These are phyloP conservation scores for Halictus rubicundus DNA, from an alignment of 1,140 invertebrate genomes.

Conservation along the genomic window DNA sequence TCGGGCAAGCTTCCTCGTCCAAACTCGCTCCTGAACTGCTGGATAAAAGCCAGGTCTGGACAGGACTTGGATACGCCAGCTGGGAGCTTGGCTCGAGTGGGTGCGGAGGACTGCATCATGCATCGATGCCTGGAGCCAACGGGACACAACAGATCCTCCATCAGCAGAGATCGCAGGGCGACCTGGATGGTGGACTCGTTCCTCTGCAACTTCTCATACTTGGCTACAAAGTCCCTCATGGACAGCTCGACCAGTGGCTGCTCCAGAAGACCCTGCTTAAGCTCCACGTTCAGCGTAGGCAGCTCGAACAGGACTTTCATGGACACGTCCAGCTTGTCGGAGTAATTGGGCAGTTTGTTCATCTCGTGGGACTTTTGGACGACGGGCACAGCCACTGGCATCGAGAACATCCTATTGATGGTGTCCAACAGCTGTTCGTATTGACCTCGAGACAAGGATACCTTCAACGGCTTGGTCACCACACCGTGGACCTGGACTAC, in stretches of 20 bases:
- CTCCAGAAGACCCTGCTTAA: slow-evolving; percentile 85
- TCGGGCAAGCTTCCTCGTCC: slow-evolving; percentile 84
- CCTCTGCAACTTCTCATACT: slow-evolving; percentile 85
- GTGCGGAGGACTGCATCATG: slow-evolving; percentile 88
- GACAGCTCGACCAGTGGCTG: slow-evolving; percentile 90
- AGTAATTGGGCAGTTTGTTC: slow-evolving; percentile 58
- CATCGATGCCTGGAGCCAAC: slow-evolving; percentile 88
- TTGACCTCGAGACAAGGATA: slow-evolving; percentile 91
- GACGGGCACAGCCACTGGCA: slow-evolving; percentile 55
- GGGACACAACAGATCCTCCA: slow-evolving; percentile 92
- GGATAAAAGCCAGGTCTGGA: slow-evolving; percentile 84
- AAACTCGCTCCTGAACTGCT: slow-evolving; percentile 60
- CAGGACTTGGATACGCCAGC: slow-evolving; percentile 90
- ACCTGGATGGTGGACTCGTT: slow-evolving; percentile 88
- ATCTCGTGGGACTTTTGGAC: slow-evolving; percentile 59
- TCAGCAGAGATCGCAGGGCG: slow-evolving; percentile 89
- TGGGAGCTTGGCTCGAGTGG: slow-evolving; percentile 74
- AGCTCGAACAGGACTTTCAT: slow-evolving; percentile 86
- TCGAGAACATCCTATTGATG: slow-evolving; percentile 79
- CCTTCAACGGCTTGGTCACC: slow-evolving; percentile 90
- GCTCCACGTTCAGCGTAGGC: slow-evolving; percentile 86
- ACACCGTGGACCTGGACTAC: slow-evolving; percentile 86
- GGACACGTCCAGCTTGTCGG: slow-evolving; percentile 75
- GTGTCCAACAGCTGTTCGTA: slow-evolving; percentile 94
- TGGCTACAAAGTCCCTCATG: slow-evolving; percentile 90